These are phyloP conservation scores for Galendromus occidentalis DNA, from an alignment of 1,140 invertebrate species.

Conservation along the genomic window DNA sequence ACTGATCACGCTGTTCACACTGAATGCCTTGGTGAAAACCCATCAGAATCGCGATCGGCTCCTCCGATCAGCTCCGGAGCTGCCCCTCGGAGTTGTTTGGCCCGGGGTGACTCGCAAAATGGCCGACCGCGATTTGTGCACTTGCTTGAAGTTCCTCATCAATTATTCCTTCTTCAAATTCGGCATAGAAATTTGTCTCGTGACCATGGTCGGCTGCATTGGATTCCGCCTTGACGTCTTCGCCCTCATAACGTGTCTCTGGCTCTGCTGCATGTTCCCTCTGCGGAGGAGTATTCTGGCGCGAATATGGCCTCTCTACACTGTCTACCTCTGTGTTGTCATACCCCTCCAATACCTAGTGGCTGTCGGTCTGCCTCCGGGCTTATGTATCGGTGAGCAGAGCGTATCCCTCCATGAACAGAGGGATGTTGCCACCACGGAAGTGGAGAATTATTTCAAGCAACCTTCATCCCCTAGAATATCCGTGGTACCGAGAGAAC, in stretches of 20 bases:
- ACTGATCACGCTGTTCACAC: slow-evolving; percentile 57
- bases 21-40: slow-evolving; percentile 62
- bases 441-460: too few species aligned
- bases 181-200: slow-evolving; percentile 71
- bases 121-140: slow-evolving; percentile 57
- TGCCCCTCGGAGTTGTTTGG: slow-evolving; percentile 59
- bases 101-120: slow-evolving; percentile 52
- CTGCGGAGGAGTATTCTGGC: slow-evolving; percentile 42
- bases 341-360: slow-evolving; percentile 72
- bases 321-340: slow-evolving; percentile 52
- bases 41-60: slow-evolving; percentile 51
- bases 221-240: slow-evolving; percentile 73
- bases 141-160: slow-evolving; percentile 64
- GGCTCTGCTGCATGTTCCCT: slow-evolving; percentile 58
- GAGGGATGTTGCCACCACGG: too few species aligned
- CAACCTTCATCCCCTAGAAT: slow-evolving; percentile 35
- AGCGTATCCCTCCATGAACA: too few species aligned
- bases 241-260: slow-evolving; percentile 63
- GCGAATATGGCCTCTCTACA: slow-evolving; percentile 66
- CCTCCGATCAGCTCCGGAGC: slow-evolving; percentile 34
- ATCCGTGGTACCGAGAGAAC: slow-evolving; percentile 44
- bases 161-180: slow-evolving; percentile 91
- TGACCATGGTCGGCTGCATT: slow-evolving; percentile 62
- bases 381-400: slow-evolving; percentile 29
- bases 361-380: slow-evolving; percentile 62